Evolutionary conservation across 2,888 invertebrate genomes (phyloP).

Genomic region (Raillietiella orientalis): DNA sequence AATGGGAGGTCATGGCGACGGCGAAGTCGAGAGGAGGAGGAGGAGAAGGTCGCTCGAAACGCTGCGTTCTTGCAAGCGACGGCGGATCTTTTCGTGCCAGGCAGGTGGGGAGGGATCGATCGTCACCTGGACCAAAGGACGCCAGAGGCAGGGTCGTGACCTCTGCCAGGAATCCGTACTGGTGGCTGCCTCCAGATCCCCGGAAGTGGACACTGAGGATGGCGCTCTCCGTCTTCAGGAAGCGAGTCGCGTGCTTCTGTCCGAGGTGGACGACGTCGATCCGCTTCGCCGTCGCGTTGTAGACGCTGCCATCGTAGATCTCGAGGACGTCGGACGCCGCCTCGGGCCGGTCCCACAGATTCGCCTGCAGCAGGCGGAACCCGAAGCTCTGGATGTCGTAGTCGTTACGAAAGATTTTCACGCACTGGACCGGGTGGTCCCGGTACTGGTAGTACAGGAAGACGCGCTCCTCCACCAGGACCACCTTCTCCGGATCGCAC

Average conservation of each 20-base stretch:
- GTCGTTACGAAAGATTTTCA: slow-evolving; percentile 73
- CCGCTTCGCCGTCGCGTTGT: slow-evolving; percentile 32
- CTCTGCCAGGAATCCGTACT: slow-evolving; percentile 88
- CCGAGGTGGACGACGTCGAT: background rate
- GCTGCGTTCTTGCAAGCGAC: too few species aligned
- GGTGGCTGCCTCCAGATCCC: slow-evolving; percentile 75
- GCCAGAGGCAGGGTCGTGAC: slow-evolving; percentile 77
- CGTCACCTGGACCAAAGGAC: slow-evolving; percentile 48
- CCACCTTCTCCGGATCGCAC: slow-evolving; percentile 75
- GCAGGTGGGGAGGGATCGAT: too few species aligned
- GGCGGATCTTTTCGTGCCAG: too few species aligned
- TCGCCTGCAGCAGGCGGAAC: slow-evolving; percentile 52
- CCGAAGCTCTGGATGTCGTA: slow-evolving; percentile 59
- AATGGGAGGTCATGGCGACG: too few species aligned
- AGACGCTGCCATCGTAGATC: slow-evolving; percentile 71
- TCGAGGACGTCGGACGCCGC: too few species aligned
- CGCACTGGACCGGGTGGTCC: slow-evolving; percentile 78
- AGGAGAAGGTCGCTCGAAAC: too few species aligned
- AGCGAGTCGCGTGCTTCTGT: slow-evolving; percentile 1
- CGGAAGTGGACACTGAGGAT: slow-evolving; percentile 52
- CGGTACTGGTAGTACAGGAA: slow-evolving; percentile 88
- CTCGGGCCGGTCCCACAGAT: too few species aligned
- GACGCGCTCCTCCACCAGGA: slow-evolving; percentile 58
- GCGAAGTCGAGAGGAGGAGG: too few species aligned
- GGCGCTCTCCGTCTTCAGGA: too few species aligned